Evolutionary conservation across 2,888 invertebrate genomes (phyloP), one percentile per base, ranked within the genome.

Genomic region (Mythimna loreyi): DNA sequence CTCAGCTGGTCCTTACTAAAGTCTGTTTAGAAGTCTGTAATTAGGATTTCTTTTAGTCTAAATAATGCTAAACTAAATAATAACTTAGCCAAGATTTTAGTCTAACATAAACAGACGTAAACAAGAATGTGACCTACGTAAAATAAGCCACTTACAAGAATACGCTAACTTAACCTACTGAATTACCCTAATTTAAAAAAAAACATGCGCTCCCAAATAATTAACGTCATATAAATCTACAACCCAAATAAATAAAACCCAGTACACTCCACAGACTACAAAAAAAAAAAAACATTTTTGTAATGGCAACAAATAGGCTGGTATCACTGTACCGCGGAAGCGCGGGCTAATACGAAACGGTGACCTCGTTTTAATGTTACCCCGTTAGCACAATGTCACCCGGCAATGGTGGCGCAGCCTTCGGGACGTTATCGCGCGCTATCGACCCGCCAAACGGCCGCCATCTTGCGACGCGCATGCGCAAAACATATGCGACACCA

Each of bases 301-400:
- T 53, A 63, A 66, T 78, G 75, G 80, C 71, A 83, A 85, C 74
- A 67, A 67, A 87, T 84, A 67, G n/a, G 28, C 69, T 78, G 81
- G 81, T 70, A 85, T 80, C 90, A 85, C 86, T 45, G 72, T 74
- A 77, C 45, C 83, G 47, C 86, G 90, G 90, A 92, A 91, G 84
- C 91, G 94, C 94, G 94, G 91, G 93, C 82, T 84, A 89, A 92
- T 92, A 89, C 86, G 66, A 87, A 93, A 89, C 81, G 76, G 88
- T 93, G 94, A 93, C 94, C 94, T 93, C 93, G 91, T 90, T 94
- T 88, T 87, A 84, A 85, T 86, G 88, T 91, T 91, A 94, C 92
- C 94, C 94, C 90, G 91, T 92, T 93, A 87, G 80, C 84, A 91
- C 92, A 92, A 92, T 91, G 91, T 90, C 92, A 91, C 90, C 88